phyloP scores from a whole-genome alignment of 2,888 invertebrate genomes.

The Elmis aenea region DNA sequence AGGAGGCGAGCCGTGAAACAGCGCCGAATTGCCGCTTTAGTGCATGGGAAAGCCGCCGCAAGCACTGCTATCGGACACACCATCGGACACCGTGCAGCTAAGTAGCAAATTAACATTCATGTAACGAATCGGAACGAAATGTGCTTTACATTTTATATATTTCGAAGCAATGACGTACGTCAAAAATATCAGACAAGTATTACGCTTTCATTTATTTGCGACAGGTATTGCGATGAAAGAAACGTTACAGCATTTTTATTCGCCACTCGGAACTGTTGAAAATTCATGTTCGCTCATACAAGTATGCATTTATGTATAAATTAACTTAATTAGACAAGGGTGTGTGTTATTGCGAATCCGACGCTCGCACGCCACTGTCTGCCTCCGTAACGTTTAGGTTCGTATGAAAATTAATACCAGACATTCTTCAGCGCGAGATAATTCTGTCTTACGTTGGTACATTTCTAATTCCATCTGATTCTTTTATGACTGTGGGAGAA shows the following conservation, averaged over 20 bases:
- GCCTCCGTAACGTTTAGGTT: too few relatives aligned
- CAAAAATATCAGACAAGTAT: too few relatives aligned
- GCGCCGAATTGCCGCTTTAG: conserved; percentile 34
- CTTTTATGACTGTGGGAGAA: background rate
- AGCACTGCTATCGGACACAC: conserved; percentile 36
- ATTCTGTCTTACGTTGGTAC: background rate
- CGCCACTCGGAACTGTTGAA: too few relatives aligned
- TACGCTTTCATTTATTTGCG: too few relatives aligned
- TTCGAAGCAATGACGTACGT: too few relatives aligned
- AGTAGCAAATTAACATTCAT: conserved; percentile 41
- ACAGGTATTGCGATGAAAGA: too few relatives aligned
- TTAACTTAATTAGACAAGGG: too few relatives aligned
- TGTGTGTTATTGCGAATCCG: too few relatives aligned
- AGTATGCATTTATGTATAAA: background rate
- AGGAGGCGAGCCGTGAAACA: conserved; percentile 39
- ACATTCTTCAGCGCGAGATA: background rate
- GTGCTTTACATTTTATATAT: conserved; percentile 22
- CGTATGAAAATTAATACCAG: background rate
- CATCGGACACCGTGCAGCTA: conserved; percentile 36
- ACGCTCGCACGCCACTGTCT: background rate
- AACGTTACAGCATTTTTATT: too few relatives aligned
- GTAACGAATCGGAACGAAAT: conserved; percentile 34
- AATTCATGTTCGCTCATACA: background rate
- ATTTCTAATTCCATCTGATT: background rate
- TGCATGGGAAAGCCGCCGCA: conserved; percentile 38